Conservation (phyloP, 2,888 invertebrate genomes). For the Conchocele bisecta region DNA sequence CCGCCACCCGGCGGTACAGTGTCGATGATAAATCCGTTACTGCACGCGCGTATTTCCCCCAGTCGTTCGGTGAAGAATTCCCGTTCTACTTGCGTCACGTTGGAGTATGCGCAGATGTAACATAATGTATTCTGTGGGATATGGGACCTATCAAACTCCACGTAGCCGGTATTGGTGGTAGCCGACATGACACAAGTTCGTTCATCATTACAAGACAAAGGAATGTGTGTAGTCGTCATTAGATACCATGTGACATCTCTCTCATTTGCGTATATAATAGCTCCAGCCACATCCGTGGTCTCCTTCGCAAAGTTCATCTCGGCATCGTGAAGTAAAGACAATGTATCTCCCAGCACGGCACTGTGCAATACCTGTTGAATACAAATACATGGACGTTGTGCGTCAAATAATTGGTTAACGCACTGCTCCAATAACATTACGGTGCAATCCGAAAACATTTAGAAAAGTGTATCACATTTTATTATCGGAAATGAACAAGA, state of each 20-base stretch:
- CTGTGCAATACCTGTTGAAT: slow-evolving; percentile 16
- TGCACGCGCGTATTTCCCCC: slow-evolving; percentile 20
- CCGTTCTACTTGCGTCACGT: slow-evolving; percentile 6
- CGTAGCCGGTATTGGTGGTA: slow-evolving; percentile 10
- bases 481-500: too few species aligned
- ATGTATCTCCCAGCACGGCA: slow-evolving; percentile 24
- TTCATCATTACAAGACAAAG: slow-evolving; percentile 10
- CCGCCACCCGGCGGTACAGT: slow-evolving; percentile 24
- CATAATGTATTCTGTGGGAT: slow-evolving; percentile 5
- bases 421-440: too few species aligned
- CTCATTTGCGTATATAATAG: slow-evolving; percentile 27
- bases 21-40: slow-evolving; percentile 42
- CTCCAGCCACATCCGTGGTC: slow-evolving; percentile 22
- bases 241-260: slow-evolving; percentile 46
- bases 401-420: too few species aligned
- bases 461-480: too few species aligned
- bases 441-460: too few species aligned
- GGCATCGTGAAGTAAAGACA: slow-evolving; percentile 17
- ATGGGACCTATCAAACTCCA: background rate
- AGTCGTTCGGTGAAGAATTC: slow-evolving; percentile 32
- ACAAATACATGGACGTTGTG: slow-evolving; percentile 1
- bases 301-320: slow-evolving; percentile 44
- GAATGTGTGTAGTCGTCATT: slow-evolving; percentile 22
- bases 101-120: slow-evolving; percentile 39
- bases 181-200: slow-evolving; percentile 13